A percentile compares a stretch with the other conserved stretches of the same genome.
These are phyloP conservation scores for Lophochroa leadbeateri DNA, from an alignment of 2,113 vertebrate species.

Conservation along the genomic window DNA sequence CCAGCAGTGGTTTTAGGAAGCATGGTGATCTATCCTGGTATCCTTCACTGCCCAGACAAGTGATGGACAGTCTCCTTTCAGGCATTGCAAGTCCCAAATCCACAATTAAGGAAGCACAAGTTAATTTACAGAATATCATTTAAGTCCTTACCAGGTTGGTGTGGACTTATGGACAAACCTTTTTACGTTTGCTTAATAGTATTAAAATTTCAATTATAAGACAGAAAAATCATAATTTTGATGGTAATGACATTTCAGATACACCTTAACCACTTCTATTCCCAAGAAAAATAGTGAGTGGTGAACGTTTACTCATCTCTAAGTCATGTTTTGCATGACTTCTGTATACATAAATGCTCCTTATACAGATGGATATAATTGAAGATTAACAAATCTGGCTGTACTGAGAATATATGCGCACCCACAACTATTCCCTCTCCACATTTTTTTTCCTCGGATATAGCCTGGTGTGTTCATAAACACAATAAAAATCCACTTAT, in stretches of 20 bases:
- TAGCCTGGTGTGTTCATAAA: neutral
- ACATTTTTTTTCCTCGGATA: neutral
- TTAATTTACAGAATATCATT: neutral
- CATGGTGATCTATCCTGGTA: neutral
- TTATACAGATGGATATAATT: neutral
- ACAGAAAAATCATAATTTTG: neutral
- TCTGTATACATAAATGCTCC: accelerated
- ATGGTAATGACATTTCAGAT: neutral
- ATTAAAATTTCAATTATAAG: neutral
- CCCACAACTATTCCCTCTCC: neutral
- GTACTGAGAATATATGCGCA: neutral
- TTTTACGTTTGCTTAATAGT: neutral
- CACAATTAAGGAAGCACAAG: neutral
- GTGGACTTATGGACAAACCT: neutral
- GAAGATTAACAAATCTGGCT: neutral
- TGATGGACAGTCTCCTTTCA: neutral
- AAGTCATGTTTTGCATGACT: neutral
- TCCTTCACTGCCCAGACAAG: neutral
- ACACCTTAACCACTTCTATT: neutral
- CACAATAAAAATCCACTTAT: neutral
- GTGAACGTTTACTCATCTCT: neutral
- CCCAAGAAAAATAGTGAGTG: neutral
- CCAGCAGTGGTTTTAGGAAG: neutral
- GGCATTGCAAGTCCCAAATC: neutral
- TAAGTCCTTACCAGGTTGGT: neutral